Evolutionary conservation across 2,888 invertebrate genomes (phyloP).

Genomic region (Cheilosia variabilis): DNA sequence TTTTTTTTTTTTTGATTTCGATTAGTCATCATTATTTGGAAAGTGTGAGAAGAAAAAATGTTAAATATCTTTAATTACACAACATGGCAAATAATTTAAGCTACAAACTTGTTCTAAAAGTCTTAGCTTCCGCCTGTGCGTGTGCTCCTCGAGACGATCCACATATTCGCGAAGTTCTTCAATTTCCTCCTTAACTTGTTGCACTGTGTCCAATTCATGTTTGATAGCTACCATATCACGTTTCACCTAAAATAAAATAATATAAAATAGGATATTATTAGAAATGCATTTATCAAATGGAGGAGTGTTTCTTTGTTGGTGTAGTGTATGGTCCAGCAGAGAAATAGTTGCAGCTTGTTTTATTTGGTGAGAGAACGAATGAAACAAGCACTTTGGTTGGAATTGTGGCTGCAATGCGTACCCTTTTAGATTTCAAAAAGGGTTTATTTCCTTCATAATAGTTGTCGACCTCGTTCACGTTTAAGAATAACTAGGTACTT

Average conservation of each 20-base stretch:
- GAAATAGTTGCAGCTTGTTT: no score
- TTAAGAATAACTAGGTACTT: no score
- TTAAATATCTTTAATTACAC: constrained; percentile 81
- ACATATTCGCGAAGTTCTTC: constrained; percentile 96
- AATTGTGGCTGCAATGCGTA: no score
- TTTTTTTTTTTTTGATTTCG: constrained; percentile 39
- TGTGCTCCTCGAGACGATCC: constrained; percentile 95
- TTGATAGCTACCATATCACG: constrained; percentile 98
- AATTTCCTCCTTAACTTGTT: constrained; percentile 97
- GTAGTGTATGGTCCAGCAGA: no score
- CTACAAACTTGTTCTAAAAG: constrained; percentile 94
- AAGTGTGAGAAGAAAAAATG: constrained; percentile 74
- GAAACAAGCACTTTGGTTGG: no score
- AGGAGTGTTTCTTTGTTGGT: no score
- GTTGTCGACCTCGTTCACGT: no score
- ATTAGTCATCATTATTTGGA: constrained; percentile 44
- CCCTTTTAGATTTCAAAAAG: no score
- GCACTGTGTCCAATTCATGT: constrained; percentile 96
- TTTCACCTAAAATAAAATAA: constrained; percentile 87
- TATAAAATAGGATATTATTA: neutral
- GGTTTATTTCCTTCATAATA: no score
- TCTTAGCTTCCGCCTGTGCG: constrained; percentile 94
- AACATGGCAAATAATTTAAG: constrained; percentile 84
- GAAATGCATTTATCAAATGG: no score
- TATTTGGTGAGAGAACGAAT: no score